Evolutionary conservation across 2,113 vertebrate species (phyloP).

Genomic region (Gracilinanus agilis): DNA sequence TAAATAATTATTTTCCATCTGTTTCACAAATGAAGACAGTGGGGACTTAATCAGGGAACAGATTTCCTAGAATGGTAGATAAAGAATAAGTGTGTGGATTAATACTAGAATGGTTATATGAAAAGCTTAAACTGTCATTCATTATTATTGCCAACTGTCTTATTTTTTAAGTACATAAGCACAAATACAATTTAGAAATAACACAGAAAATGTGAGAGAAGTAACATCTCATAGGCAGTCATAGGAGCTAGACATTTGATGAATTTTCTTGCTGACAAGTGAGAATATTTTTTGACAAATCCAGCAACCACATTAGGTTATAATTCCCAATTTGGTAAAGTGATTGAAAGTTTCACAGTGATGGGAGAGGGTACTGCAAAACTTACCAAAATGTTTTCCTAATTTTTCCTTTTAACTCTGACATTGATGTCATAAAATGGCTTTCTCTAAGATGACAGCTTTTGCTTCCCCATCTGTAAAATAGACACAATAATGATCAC

Average conservation of each 20-base stretch:
- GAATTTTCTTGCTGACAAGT: constrained; percentile 14
- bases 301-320: not conserved
- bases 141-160: constrained; percentile 57
- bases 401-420: not conserved
- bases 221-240: not conserved
- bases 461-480: too few species aligned
- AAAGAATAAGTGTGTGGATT: constrained; percentile 81
- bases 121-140: constrained; percentile 77
- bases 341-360: not conserved
- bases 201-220: constrained; percentile 9
- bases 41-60: constrained; percentile 72
- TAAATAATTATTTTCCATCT: constrained; percentile 76
- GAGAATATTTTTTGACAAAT: not conserved
- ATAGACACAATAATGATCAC: not conserved
- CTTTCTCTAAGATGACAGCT: constrained; percentile 38
- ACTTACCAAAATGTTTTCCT: not conserved
- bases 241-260: constrained; percentile 8
- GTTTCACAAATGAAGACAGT: constrained; percentile 74
- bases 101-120: constrained; percentile 69
- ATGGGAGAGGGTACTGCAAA: not conserved
- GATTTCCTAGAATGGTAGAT: constrained; percentile 67
- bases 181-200: constrained; percentile 47
- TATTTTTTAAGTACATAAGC: constrained; percentile 33
- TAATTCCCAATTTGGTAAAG: not conserved
- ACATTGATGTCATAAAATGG: not conserved